Evolutionary conservation across 2,888 invertebrate genomes (phyloP).

Genomic region (Ectemnius continuus): DNA sequence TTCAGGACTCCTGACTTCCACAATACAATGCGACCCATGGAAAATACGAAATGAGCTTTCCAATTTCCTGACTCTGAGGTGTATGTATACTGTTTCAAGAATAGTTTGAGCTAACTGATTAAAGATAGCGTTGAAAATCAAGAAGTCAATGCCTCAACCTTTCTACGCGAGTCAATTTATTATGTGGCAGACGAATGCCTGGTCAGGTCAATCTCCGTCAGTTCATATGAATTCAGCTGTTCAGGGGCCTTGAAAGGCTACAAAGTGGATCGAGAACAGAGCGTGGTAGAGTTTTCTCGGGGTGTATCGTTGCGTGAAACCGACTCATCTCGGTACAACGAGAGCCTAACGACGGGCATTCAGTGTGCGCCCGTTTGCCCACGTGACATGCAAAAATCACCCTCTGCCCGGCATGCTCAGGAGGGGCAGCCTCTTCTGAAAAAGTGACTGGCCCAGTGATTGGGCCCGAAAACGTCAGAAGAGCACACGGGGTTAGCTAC

Average conservation of each 20-base stretch:
- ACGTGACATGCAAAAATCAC: slow-evolving; percentile 77
- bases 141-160: neutral
- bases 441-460: slow-evolving; percentile 64
- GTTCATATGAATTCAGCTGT: slow-evolving; percentile 25
- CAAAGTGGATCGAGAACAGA: slow-evolving; percentile 55
- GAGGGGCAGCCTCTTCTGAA: slow-evolving; percentile 30
- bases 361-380: slow-evolving; percentile 73
- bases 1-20: neutral
- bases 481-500: slow-evolving; percentile 32
- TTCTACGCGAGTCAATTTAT: neutral
- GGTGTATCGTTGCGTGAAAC: slow-evolving; percentile 69
- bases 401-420: slow-evolving; percentile 53
- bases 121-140: neutral
- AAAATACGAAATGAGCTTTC: too few relatives aligned
- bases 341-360: slow-evolving; percentile 72
- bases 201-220: neutral
- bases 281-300: slow-evolving; percentile 43
- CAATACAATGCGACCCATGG: too few relatives aligned
- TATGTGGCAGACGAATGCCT: neutral
- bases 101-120: neutral
- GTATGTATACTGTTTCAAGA: neutral
- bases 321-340: slow-evolving; percentile 66
- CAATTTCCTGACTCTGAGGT: neutral
- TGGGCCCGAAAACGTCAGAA: slow-evolving; percentile 56
- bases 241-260: slow-evolving; percentile 32